phyloP scores from a whole-genome alignment of 1,140 invertebrate species.

The Lordiphosa collinella region DNA sequence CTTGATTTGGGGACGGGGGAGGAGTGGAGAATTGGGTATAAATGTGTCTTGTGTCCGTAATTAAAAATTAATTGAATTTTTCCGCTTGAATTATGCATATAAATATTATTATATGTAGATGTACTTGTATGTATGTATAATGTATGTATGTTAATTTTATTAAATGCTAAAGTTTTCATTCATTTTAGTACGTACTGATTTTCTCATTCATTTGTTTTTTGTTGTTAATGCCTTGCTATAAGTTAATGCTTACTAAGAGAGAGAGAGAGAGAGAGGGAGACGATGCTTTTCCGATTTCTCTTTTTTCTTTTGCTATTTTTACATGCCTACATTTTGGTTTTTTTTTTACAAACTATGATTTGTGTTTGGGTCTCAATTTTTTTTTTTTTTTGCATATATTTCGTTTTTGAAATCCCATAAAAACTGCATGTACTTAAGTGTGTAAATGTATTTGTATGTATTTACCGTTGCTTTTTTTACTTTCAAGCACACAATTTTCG shows the following conservation, averaged over 20 bases:
- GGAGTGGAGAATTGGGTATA: too few species aligned
- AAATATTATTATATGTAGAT: slow-evolving; percentile 2
- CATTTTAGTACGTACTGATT: slow-evolving; percentile 52
- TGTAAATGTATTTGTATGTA: slow-evolving; percentile 4
- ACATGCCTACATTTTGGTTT: slow-evolving; percentile 36
- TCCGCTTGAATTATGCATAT: slow-evolving; percentile 22
- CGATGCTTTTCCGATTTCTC: not conserved
- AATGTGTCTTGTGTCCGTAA: too few species aligned
- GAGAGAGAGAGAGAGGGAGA: too few species aligned
- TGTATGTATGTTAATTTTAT: slow-evolving; percentile 54
- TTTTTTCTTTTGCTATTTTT: slow-evolving; percentile 44
- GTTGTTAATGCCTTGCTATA: slow-evolving; percentile 14
- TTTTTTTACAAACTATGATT: slow-evolving; percentile 63
- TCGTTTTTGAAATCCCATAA: slow-evolving; percentile 25
- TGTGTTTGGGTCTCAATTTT: slow-evolving; percentile 54
- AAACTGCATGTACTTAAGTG: slow-evolving; percentile 23
- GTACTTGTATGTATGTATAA: slow-evolving; percentile 26
- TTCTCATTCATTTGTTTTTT: slow-evolving; percentile 28
- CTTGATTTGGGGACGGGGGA: too few species aligned
- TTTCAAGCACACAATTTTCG: not conserved
- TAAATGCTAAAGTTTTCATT: slow-evolving; percentile 59
- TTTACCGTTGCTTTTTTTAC: slow-evolving; percentile 12
- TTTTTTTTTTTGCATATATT: slow-evolving; percentile 22
- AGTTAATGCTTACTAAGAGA: not conserved
- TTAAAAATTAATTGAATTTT: slow-evolving; percentile 41